Percentiles rank a stretch among this genome's conserved stretches.
Conservation (phyloP, 2,797 vertebrate species). For the Gadopsis bispinosus region DNA sequence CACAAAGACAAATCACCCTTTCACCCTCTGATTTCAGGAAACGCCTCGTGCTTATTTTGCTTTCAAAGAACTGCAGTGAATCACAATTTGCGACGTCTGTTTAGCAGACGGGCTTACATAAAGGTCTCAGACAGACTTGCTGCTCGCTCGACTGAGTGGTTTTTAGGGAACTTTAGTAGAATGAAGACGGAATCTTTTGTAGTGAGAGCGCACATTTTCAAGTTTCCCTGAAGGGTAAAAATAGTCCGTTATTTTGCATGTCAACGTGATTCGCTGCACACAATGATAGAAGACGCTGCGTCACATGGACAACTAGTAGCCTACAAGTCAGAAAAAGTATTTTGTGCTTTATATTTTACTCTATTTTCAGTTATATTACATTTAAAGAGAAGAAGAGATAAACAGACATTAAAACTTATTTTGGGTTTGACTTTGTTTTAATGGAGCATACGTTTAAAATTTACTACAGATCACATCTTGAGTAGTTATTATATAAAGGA, state of each 20-base stretch:
- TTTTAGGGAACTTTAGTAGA: not conserved
- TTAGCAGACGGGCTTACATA: not conserved
- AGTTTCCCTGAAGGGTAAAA: not conserved
- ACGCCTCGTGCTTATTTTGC: not conserved
- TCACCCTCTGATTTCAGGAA: not conserved
- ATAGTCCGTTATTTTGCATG: not conserved
- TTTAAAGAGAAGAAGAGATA: not conserved
- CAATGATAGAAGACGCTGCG: not conserved
- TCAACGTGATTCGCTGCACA: not conserved
- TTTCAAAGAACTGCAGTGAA: constrained; percentile 57
- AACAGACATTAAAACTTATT: not conserved
- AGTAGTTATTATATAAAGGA: too few relatives aligned
- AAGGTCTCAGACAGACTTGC: not conserved
- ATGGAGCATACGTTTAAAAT: too few relatives aligned
- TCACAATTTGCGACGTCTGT: not conserved
- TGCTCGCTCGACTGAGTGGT: not conserved
- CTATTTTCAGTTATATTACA: not conserved
- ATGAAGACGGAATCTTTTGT: not conserved
- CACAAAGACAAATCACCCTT: not conserved
- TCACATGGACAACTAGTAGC: not conserved
- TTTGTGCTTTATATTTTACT: not conserved
- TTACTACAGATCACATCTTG: too few relatives aligned
- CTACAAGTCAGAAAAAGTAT: not conserved
- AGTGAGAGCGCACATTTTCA: not conserved
- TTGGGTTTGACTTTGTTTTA: not conserved